A percentile compares a stretch with the other conserved stretches of the same genome.
Conservation (phyloP, 2,888 invertebrate species). For the Caenorhabditis drosophilae region DNA sequence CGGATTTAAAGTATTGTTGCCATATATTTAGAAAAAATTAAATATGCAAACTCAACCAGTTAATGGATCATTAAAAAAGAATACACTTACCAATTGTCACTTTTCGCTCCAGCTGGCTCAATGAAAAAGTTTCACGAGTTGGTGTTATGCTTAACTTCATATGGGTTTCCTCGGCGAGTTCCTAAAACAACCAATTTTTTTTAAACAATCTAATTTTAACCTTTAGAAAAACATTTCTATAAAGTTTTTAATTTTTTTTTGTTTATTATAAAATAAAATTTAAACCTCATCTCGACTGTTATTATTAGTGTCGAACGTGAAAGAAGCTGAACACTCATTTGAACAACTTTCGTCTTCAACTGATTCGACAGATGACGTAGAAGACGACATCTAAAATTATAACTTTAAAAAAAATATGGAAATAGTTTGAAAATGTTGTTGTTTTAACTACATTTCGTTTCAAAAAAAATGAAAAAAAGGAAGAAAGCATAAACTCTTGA, state of each 20-base stretch:
- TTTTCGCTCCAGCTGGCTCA: conserved; percentile 36
- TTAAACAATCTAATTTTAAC: background rate
- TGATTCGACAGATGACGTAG: conserved; percentile 40
- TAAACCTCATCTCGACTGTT: conserved; percentile 37
- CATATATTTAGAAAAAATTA: no score
- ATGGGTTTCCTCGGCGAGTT: conserved; percentile 41
- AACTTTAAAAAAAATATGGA: background rate
- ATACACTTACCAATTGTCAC: conserved; percentile 49
- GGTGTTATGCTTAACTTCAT: conserved; percentile 41
- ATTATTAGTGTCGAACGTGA: conserved; percentile 56
- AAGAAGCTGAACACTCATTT: conserved; percentile 52
- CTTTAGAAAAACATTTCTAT: no score
- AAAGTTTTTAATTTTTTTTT: background rate
- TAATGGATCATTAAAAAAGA: no score
- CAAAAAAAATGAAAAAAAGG: no score
- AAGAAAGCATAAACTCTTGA: no score
- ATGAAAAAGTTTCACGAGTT: conserved; percentile 35
- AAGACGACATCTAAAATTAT: conserved; percentile 34
- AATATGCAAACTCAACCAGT: no score
- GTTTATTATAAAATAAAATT: background rate
- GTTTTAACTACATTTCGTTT: no score
- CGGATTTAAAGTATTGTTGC: no score
- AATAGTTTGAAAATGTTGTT: no score
- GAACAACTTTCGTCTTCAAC: conserved; percentile 46
- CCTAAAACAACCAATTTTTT: conserved; percentile 8